Conservation (phyloP, 2,888 invertebrate genomes). For the Fragum whitleyi region DNA sequence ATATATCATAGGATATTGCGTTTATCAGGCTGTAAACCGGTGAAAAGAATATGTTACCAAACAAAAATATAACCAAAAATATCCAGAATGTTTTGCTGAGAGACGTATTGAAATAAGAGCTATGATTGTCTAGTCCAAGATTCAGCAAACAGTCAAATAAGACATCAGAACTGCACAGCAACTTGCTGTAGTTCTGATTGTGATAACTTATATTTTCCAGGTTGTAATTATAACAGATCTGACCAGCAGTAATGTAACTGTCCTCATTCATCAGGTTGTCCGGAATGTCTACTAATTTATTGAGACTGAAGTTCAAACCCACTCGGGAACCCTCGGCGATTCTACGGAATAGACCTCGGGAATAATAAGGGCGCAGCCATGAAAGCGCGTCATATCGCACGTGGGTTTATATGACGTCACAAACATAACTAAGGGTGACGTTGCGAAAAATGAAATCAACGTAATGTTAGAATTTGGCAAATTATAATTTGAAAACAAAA, state of each 20-base stretch:
- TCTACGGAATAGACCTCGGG: no score
- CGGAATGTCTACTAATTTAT: not conserved
- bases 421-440: no score
- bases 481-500: no score
- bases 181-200: slow-evolving; percentile 67
- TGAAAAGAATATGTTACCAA: slow-evolving; percentile 92
- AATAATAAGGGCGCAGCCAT: no score
- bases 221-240: slow-evolving; percentile 72
- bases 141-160: slow-evolving; percentile 68
- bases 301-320: no score
- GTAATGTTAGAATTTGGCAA: no score
- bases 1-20: slow-evolving; percentile 94
- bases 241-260: slow-evolving; percentile 14
- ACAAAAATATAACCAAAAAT: slow-evolving; percentile 92
- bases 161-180: slow-evolving; percentile 71
- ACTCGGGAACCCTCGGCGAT: no score
- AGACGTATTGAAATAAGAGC: slow-evolving; percentile 32
- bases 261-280: slow-evolving; percentile 38
- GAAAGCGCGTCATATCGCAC: no score
- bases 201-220: slow-evolving; percentile 69
- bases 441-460: no score
- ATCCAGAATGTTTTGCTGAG: slow-evolving; percentile 89
- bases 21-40: slow-evolving; percentile 96
- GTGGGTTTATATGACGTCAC: no score
- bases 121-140: slow-evolving; percentile 51